These are phyloP conservation scores for Bettongia penicillata DNA, from an alignment of 2,113 vertebrate genomes.

Conservation along the genomic window DNA sequence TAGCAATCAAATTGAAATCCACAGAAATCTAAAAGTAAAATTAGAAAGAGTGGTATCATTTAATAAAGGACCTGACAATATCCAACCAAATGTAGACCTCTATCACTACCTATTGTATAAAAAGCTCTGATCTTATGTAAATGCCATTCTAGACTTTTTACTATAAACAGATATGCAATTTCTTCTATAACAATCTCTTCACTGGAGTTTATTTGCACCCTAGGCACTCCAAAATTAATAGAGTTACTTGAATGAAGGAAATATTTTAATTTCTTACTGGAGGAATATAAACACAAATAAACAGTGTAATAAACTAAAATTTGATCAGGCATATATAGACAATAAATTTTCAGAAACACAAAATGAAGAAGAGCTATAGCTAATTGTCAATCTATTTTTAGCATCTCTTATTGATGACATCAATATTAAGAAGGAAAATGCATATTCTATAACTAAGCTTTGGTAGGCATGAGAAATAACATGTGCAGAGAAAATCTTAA, in stretches of 20 bases:
- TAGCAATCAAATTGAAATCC: not conserved
- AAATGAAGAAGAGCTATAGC: not conserved
- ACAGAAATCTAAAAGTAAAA: not conserved
- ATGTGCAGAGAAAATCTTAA: not conserved
- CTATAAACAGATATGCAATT: not conserved
- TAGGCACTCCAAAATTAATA: slow-evolving; percentile 20
- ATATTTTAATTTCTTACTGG: not conserved
- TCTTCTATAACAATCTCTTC: not conserved
- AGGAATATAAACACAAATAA: not conserved
- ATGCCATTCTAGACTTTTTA: not conserved
- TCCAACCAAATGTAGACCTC: not conserved
- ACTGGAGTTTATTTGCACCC: not conserved
- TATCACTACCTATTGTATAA: not conserved
- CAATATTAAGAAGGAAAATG: not conserved
- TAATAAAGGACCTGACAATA: not conserved
- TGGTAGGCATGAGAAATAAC: not conserved
- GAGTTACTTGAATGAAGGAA: not conserved
- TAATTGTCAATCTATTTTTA: not conserved
- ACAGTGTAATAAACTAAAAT: not conserved
- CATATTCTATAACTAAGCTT: not conserved
- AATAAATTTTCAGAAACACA: not conserved
- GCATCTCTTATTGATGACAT: not conserved
- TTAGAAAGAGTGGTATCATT: not conserved
- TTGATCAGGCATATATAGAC: not conserved
- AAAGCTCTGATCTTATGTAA: not conserved